Percentiles rank a stretch among this genome's conserved stretches.
Evolutionary conservation across 2,797 vertebrate species (phyloP).

Genomic region (Gymnoscopelus microlampas): DNA sequence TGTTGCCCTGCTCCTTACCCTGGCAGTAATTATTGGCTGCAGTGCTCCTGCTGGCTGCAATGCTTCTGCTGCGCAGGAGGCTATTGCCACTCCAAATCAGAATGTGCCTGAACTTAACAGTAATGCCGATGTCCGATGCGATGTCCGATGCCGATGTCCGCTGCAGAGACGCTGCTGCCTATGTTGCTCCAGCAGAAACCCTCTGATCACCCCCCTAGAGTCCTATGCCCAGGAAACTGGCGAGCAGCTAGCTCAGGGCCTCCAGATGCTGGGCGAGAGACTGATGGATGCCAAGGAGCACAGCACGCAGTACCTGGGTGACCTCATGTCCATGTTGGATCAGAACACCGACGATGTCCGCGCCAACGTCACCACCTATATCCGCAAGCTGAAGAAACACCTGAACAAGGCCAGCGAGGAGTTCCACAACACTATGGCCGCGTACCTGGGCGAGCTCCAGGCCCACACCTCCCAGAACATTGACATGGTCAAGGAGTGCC

Average conservation of each 20-base stretch:
- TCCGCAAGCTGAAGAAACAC: slow-evolving; percentile 86
- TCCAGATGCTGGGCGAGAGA: slow-evolving; percentile 78
- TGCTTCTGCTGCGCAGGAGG: slow-evolving; percentile 69
- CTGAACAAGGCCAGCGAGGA: slow-evolving; percentile 83
- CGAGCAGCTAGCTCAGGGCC: slow-evolving; percentile 76
- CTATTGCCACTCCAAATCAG: slow-evolving; percentile 65
- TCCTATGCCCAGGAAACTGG: slow-evolving; percentile 70
- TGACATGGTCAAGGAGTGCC: slow-evolving; percentile 57
- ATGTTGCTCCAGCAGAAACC: too few species aligned
- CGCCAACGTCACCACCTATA: slow-evolving; percentile 74
- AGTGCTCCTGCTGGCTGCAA: slow-evolving; percentile 72
- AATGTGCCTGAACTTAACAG: slow-evolving; percentile 77
- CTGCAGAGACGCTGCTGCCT: too few species aligned
- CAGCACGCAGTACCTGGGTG: slow-evolving; percentile 79
- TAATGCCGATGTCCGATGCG: slow-evolving; percentile 68
- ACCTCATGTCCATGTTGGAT: slow-evolving; percentile 81
- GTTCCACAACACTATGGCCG: slow-evolving; percentile 78
- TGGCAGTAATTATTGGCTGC: slow-evolving; percentile 79
- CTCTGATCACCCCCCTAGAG: too few species aligned
- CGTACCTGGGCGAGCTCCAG: slow-evolving; percentile 78
- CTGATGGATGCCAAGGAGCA: slow-evolving; percentile 84
- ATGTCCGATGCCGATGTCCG: slow-evolving; percentile 41
- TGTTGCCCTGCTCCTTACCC: slow-evolving; percentile 77
- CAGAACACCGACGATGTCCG: slow-evolving; percentile 79
- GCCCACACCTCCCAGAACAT: slow-evolving; percentile 80